Percentiles rank a stretch among this genome's conserved stretches.
These are phyloP conservation scores for Dicyema japonicum DNA, from an alignment of 1,140 invertebrate genomes.

Conservation along the genomic window DNA sequence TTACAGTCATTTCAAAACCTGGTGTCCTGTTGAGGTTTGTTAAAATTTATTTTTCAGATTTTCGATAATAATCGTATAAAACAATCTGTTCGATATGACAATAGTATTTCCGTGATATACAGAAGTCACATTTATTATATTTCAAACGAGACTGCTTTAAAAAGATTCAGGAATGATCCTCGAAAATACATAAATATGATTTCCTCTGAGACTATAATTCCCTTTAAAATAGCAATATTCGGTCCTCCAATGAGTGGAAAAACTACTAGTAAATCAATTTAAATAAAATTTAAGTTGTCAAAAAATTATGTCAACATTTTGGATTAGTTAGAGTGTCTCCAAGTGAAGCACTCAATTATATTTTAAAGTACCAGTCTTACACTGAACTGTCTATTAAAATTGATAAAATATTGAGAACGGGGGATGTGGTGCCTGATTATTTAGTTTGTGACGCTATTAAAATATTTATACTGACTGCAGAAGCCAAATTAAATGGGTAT, in stretches of 20 bases:
- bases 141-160: conserved; percentile 8
- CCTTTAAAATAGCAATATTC: conserved; percentile 14
- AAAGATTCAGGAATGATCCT: conserved; percentile 13
- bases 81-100: neutral
- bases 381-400: conserved; percentile 11
- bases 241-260: conserved; percentile 21
- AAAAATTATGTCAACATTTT: conserved; percentile 15
- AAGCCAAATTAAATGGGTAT: conserved; percentile 4
- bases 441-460: conserved; percentile 14
- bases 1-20: conserved; percentile 16
- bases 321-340: conserved; percentile 14
- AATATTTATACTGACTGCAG: conserved; percentile 13
- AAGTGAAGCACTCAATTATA: conserved; percentile 14
- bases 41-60: too few relatives aligned
- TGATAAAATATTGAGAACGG: conserved; percentile 9
- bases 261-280: conserved; percentile 10
- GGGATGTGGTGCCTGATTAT: conserved; percentile 14
- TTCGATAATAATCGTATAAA: neutral
- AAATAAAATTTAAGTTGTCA: conserved; percentile 11
- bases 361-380: conserved; percentile 11
- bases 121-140: conserved; percentile 16
- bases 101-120: conserved; percentile 16
- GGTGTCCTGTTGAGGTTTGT: conserved; percentile 20
- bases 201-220: conserved; percentile 15
- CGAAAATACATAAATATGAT: conserved; percentile 12